A percentile compares a stretch with the other conserved stretches of the same genome.
phyloP scores from a whole-genome alignment of 2,113 vertebrate genomes.

The Caranx ignobilis region DNA sequence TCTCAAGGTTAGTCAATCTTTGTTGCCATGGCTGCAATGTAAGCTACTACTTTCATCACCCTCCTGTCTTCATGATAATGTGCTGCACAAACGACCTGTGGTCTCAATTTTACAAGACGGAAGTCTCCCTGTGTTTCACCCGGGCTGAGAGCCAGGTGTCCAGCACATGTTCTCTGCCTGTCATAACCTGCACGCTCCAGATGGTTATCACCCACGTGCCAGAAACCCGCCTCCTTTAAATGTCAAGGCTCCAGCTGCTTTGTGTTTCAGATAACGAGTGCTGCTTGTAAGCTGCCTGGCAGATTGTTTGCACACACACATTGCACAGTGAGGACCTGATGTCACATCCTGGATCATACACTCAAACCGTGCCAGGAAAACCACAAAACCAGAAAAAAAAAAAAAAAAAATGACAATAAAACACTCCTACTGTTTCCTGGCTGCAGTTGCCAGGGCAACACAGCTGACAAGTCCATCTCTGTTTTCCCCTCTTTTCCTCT shows the following conservation, averaged over 20 bases:
- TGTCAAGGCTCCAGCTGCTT: conserved; percentile 53
- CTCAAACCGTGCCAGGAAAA: conserved; percentile 29
- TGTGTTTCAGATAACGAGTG: conserved; percentile 31
- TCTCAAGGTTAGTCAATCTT: no score
- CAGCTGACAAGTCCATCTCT: conserved; percentile 41
- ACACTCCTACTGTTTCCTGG: conserved; percentile 49
- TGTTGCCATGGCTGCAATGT: no score
- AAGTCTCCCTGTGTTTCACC: no score
- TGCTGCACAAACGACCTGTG: no score
- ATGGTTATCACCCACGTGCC: not conserved
- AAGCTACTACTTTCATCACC: no score
- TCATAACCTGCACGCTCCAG: conserved; percentile 1
- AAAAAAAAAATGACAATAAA: conserved; percentile 24
- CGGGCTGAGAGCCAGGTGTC: not conserved
- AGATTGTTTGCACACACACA: conserved; percentile 53
- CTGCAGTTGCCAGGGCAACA: conserved; percentile 58
- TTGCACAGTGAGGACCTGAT: conserved; percentile 19
- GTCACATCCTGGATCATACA: conserved; percentile 51
- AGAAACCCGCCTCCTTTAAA: conserved; percentile 31
- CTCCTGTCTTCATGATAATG: no score
- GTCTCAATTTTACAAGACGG: no score
- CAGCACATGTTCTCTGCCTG: conserved; percentile 7
- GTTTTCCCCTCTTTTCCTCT: not conserved
- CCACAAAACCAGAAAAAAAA: conserved; percentile 18
- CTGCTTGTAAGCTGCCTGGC: conserved; percentile 6